Evolutionary conservation across 2,797 vertebrate species (phyloP), one percentile per base, ranked within the genome.

Genomic region (Rhyacichthys aspro): DNA sequence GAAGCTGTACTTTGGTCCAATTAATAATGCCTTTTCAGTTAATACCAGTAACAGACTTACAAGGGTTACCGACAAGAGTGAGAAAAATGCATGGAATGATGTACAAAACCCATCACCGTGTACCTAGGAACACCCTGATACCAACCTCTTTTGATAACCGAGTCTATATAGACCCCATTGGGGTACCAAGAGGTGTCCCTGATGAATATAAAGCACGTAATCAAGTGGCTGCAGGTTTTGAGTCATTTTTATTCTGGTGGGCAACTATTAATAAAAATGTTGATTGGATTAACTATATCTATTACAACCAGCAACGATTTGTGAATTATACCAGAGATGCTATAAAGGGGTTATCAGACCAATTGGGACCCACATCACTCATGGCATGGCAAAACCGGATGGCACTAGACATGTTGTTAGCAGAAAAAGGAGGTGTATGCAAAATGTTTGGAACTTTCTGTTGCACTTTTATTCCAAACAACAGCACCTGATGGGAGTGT

Each of bases 241-340:
- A 55, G 9, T 38, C 52, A 8, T 28, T 42, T 14, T 42, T 55
- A 14, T 32, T 43, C 41, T 55, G 19, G 10, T 55, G 39, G 39
- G 39, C 23, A 14, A 55, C 38, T 15, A 42, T 33, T 12, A 42
- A 32, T 10, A 43, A 55, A 32, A 42, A 32, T 55, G 6, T 55
- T 41, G 52, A 55, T 32, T 55, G 38, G 14, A 33, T 55, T 32
- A 43, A 44, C 38, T 44, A 33, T 23, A 10, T 56, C 23, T 44
- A 56, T 34, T 56, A 18, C 19, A 34, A 55, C 34, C 54, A 55
- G 17, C 8, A 43, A 16, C n/a, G 41, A 32, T 56, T 36, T 34
- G 15, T 56, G 8, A 56, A 43, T 34, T 43, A 56, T 33, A 42
- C 41, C 11, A 14, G 11, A n/a, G 28, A 56, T 42, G 54, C 54